phyloP scores from a whole-genome alignment of 1,140 invertebrate genomes.

The Littorina saxatilis region DNA sequence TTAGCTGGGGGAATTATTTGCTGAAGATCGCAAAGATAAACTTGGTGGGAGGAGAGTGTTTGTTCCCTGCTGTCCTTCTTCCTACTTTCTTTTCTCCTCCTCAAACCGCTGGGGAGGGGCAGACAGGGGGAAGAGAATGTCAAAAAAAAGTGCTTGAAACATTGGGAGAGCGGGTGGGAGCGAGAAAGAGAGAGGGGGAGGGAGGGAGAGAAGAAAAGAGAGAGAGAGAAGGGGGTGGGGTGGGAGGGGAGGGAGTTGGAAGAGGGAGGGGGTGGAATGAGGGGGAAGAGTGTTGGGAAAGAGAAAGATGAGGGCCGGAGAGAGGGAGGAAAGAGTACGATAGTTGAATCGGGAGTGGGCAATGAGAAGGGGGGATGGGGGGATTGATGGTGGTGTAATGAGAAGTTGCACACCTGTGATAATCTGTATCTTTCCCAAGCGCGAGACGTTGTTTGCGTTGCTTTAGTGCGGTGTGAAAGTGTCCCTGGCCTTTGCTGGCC shows the following conservation, averaged over 20 bases:
- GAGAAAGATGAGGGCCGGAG: background rate
- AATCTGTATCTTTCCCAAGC: background rate
- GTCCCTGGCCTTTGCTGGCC: too few relatives aligned
- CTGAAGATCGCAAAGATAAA: background rate
- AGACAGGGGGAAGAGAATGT: background rate
- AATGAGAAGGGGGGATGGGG: background rate
- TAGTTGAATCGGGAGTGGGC: background rate
- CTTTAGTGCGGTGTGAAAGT: background rate
- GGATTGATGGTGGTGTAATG: too few relatives aligned
- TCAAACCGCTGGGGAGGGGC: background rate
- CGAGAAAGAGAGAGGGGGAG: background rate
- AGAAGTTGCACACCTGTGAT: background rate
- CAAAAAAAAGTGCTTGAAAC: background rate
- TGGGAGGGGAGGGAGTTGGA: background rate
- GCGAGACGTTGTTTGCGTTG: background rate
- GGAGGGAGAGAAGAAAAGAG: background rate
- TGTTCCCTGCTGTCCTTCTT: background rate
- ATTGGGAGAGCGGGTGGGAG: background rate
- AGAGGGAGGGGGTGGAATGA: background rate
- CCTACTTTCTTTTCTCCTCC: background rate
- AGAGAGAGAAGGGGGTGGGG: background rate
- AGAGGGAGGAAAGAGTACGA: too few relatives aligned
- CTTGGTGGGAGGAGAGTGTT: conserved; percentile 7
- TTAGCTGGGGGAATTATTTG: too few relatives aligned
- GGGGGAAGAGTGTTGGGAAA: background rate